A percentile compares a stretch with the other conserved stretches of the same genome.
phyloP scores from a whole-genome alignment of 2,888 invertebrate species.

The Melinopterus prodromus region DNA sequence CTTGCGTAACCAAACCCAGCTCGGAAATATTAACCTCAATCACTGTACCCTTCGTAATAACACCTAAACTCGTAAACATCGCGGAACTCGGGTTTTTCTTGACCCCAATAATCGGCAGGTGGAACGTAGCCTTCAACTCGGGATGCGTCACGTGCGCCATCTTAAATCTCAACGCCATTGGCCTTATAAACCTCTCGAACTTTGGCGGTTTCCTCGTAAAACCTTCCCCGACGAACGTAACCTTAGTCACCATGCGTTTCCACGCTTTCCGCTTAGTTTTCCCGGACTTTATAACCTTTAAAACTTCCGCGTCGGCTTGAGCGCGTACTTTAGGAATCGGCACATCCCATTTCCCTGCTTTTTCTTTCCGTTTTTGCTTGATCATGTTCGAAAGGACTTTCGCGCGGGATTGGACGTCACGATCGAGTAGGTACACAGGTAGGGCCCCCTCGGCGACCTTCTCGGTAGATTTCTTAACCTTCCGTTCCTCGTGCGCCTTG shows the following conservation, averaged over 20 bases:
- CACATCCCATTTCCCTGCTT: constrained; percentile 99
- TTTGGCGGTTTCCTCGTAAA: constrained; percentile 99
- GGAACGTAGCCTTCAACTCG: constrained; percentile 97
- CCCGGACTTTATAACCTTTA: constrained; percentile 90
- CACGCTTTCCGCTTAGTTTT: constrained; percentile 95
- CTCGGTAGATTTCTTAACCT: constrained; percentile 83
- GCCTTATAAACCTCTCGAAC: constrained; percentile 97
- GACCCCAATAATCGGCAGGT: constrained; percentile 96
- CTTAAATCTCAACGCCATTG: constrained; percentile 95
- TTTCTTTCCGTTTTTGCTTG: constrained; percentile 99
- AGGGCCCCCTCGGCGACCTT: constrained; percentile 90
- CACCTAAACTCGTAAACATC: constrained; percentile 96
- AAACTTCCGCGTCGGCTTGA: constrained; percentile 96
- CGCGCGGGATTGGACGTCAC: constrained; percentile 92
- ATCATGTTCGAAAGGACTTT: constrained; percentile 99
- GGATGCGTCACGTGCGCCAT: constrained; percentile 99
- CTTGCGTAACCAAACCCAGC: constrained; percentile 97
- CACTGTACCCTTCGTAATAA: constrained; percentile 98
- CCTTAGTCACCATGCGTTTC: constrained; percentile 99
- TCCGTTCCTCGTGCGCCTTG: constrained; percentile 95
- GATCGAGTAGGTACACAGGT: constrained; percentile 96
- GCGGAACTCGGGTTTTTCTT: constrained; percentile 99
- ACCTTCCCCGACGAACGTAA: constrained; percentile 96
- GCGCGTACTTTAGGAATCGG: constrained; percentile 98
- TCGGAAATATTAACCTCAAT: constrained; percentile 99